These are phyloP conservation scores for Aphrocallistes beatrix DNA, from an alignment of 37 sponge, comb jelly and placozoan genomes.

Conservation along the genomic window DNA sequence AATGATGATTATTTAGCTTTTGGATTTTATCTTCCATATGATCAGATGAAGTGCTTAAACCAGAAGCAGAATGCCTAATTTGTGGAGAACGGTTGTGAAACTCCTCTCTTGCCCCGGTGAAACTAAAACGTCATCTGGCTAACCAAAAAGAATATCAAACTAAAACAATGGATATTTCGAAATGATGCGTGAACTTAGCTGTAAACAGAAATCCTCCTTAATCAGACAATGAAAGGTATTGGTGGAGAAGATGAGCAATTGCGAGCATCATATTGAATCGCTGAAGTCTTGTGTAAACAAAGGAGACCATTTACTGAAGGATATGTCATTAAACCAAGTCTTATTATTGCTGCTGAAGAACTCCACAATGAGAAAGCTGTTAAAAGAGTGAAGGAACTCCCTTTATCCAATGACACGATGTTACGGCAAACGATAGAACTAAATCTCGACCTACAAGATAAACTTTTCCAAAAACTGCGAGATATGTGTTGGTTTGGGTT, in stretches of 20 bases:
- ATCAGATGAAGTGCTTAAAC: conserved; percentile 5
- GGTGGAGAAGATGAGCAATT: not conserved
- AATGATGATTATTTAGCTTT: conserved; percentile 13
- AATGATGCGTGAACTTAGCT: not conserved
- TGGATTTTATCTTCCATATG: conserved; percentile 10
- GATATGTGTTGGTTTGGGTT: not conserved
- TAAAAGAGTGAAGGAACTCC: conserved; percentile 9
- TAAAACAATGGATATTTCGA: not conserved
- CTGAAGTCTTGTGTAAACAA: conserved; percentile 19
- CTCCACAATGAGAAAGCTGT: not conserved
- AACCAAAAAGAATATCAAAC: conserved; percentile 13
- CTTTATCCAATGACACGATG: conserved; percentile 11
- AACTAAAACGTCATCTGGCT: not conserved
- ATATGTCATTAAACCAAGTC: conserved; percentile 9
- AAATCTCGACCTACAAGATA: conserved; percentile 1
- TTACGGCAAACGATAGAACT: not conserved
- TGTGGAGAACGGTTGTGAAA: not conserved
- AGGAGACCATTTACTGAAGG: conserved; percentile 9
- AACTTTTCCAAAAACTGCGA: conserved; percentile 13
- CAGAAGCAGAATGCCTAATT: conserved; percentile 9
- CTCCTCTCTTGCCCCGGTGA: not conserved
- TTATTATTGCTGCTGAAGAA: conserved; percentile 19
- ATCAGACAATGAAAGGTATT: not conserved
- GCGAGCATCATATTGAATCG: conserved; percentile 1
- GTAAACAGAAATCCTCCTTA: conserved; percentile 14